These are phyloP conservation scores for Monopterus albus DNA, from an alignment of 2,113 vertebrate genomes.

Conservation along the genomic window DNA sequence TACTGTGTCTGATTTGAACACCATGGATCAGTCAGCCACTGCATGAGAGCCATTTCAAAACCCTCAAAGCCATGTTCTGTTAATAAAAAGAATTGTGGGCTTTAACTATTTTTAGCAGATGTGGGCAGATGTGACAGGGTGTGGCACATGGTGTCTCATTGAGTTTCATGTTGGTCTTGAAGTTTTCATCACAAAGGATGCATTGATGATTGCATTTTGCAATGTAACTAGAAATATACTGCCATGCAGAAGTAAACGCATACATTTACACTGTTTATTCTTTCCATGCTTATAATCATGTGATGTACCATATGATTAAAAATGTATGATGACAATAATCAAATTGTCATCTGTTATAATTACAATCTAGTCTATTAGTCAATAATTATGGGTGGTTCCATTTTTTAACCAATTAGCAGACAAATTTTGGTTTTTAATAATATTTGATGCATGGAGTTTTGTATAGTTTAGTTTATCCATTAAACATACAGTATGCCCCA, in stretches of 20 bases:
- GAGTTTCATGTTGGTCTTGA: background rate
- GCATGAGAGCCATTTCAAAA: background rate
- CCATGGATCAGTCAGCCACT: background rate
- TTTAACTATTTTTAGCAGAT: constrained; percentile 19
- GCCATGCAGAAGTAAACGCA: background rate
- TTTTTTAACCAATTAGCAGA: background rate
- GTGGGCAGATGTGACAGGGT: constrained; percentile 35
- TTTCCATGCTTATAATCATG: background rate
- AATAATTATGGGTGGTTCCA: background rate
- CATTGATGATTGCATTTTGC: background rate
- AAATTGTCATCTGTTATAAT: background rate
- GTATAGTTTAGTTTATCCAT: too few species aligned
- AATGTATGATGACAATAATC: background rate
- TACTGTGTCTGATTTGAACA: constrained; percentile 10
- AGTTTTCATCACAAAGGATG: background rate
- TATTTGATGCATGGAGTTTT: background rate
- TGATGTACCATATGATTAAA: background rate
- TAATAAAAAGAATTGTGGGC: constrained; percentile 13
- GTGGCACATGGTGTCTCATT: constrained; percentile 20
- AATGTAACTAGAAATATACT: background rate
- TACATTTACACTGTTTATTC: too few species aligned
- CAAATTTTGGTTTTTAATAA: too few species aligned
- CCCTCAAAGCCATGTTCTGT: constrained; percentile 2
- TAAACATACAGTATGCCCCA: too few species aligned
- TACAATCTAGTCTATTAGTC: background rate